phyloP scores from a whole-genome alignment of 2,113 vertebrate species.

The Amazona vittata region DNA sequence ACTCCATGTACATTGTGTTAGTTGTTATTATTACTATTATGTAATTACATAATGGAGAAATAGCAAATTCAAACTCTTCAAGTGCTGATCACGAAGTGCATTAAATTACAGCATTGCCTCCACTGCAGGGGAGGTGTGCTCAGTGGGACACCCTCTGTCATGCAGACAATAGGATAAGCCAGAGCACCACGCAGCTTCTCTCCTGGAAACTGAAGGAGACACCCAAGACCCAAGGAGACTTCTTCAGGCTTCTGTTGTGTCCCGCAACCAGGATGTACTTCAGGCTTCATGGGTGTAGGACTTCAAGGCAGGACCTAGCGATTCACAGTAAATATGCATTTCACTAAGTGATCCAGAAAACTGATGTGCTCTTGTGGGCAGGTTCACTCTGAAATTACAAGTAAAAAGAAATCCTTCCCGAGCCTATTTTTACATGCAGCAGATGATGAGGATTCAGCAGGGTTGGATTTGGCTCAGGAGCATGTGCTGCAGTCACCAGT shows the following conservation, averaged over 20 bases:
- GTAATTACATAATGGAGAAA: constrained; percentile 51
- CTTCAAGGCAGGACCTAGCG: neutral
- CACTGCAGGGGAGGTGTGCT: constrained; percentile 9
- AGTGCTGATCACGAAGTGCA: constrained; percentile 25
- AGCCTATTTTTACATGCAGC: neutral
- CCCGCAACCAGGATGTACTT: neutral
- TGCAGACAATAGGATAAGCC: neutral
- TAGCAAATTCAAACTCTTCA: constrained; percentile 24
- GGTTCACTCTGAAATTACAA: neutral
- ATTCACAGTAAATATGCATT: accelerated
- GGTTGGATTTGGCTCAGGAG: neutral
- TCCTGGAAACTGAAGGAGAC: neutral
- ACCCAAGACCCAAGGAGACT: neutral
- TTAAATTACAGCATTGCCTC: constrained; percentile 46
- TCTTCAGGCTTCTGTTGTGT: neutral
- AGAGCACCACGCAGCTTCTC: neutral
- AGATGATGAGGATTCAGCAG: neutral
- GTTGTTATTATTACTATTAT: constrained; percentile 8
- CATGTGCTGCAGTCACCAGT: accelerated
- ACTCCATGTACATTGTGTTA: neutral
- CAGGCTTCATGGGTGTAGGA: neutral
- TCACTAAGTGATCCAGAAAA: neutral
- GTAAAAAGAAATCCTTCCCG: neutral
- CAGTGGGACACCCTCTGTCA: neutral
- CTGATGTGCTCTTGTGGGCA: neutral